A percentile compares a stretch with the other conserved stretches of the same genome.
Evolutionary conservation across 1,140 invertebrate genomes (phyloP).

Genomic region (Drosophila sproati): DNA sequence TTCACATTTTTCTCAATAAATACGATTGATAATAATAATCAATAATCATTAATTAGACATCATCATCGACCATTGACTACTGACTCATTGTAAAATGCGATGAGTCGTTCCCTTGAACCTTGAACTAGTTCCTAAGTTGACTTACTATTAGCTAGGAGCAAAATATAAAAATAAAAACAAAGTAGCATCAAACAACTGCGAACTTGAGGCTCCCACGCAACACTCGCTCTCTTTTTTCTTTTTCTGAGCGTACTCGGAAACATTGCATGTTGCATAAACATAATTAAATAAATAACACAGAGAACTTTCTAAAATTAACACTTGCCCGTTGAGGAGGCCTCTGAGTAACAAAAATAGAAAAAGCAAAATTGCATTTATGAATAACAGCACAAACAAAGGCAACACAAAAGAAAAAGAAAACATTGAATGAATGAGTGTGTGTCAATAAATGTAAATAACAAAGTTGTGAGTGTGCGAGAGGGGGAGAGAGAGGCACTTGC

Average conservation of each 20-base stretch:
- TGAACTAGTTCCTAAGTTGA: constrained; percentile 35
- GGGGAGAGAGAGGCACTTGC: constrained; percentile 31
- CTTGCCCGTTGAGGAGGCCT: constrained; percentile 40
- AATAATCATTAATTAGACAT: constrained; percentile 64
- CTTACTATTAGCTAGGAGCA: constrained; percentile 15
- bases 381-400: constrained; percentile 55
- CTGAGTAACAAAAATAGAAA: constrained; percentile 64
- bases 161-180: constrained; percentile 9
- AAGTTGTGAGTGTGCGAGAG: constrained; percentile 17
- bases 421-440: constrained; percentile 50
- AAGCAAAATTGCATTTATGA: constrained; percentile 76
- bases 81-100: constrained; percentile 56
- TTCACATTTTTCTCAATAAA: constrained; percentile 28
- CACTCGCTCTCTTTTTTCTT: constrained; percentile 58
- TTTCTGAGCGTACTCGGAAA: constrained; percentile 37
- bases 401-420: constrained; percentile 33
- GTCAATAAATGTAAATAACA: background rate
- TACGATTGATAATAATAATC: constrained; percentile 62
- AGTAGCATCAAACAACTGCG: constrained; percentile 17
- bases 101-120: constrained; percentile 45
- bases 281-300: constrained; percentile 41
- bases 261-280: constrained; percentile 77
- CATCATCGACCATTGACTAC: constrained; percentile 15
- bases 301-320: constrained; percentile 80
- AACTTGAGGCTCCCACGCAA: constrained; percentile 72